These are phyloP conservation scores for Diprion similis DNA, from an alignment of 1,140 invertebrate genomes.

Conservation along the genomic window DNA sequence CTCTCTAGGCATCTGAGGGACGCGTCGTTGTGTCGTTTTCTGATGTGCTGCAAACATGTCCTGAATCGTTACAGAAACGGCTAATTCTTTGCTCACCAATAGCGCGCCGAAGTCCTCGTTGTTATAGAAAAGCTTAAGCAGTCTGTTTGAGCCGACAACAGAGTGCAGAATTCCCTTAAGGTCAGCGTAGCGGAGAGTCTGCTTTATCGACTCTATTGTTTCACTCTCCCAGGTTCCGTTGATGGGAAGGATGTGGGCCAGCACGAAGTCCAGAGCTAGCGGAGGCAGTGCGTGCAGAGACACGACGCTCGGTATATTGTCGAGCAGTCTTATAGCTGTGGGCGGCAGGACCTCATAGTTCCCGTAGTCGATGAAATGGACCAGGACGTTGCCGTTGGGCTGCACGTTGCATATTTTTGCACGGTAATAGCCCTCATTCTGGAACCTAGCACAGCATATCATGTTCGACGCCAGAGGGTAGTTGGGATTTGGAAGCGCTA, in stretches of 20 bases:
- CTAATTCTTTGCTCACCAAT: conserved; percentile 39
- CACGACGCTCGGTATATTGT: conserved; percentile 57
- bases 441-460: conserved; percentile 71
- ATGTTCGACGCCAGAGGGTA: conserved; percentile 58
- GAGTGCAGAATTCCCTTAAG: conserved; percentile 54
- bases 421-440: conserved; percentile 69
- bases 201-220: conserved; percentile 59
- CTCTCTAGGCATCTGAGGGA: background rate
- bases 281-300: conserved; percentile 60
- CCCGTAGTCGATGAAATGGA: conserved; percentile 77
- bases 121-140: conserved; percentile 42
- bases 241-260: conserved; percentile 61
- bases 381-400: conserved; percentile 60
- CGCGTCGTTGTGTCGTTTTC: background rate
- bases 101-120: conserved; percentile 43
- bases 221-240: conserved; percentile 60
- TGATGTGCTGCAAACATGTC: conserved; percentile 15
- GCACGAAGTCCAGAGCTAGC: conserved; percentile 65
- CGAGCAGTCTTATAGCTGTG: conserved; percentile 64
- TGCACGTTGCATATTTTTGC: conserved; percentile 63
- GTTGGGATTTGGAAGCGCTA: conserved; percentile 44
- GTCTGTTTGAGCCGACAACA: conserved; percentile 33
- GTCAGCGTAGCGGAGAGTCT: conserved; percentile 61
- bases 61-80: conserved; percentile 18
- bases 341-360: conserved; percentile 66